A percentile compares a stretch with the other conserved stretches of the same genome.
These are phyloP conservation scores for Drosophila teissieri DNA, from an alignment of 1,140 invertebrate species.

Conservation along the genomic window DNA sequence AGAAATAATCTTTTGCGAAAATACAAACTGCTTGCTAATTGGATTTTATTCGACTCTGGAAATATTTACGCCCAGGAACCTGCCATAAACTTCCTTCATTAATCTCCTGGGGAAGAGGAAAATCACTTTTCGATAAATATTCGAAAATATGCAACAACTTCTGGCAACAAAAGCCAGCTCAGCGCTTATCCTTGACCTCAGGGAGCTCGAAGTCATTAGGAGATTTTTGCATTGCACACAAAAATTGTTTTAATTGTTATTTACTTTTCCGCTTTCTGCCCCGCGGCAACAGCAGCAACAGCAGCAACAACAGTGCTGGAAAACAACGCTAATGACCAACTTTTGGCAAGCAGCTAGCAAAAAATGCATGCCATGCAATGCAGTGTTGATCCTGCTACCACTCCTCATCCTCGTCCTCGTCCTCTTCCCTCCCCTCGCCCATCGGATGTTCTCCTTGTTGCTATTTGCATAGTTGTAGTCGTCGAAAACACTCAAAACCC, in stretches of 20 bases:
- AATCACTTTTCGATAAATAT: slow-evolving; percentile 58
- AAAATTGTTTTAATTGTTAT: slow-evolving; percentile 78
- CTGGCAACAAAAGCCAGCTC: slow-evolving; percentile 49
- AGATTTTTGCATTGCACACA: slow-evolving; percentile 64
- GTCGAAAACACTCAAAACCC: slow-evolving; percentile 82
- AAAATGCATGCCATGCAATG: slow-evolving; percentile 67
- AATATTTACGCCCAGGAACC: slow-evolving; percentile 13
- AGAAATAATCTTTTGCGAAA: slow-evolving; percentile 18
- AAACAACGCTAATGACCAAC: slow-evolving; percentile 79
- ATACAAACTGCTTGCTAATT: slow-evolving; percentile 7
- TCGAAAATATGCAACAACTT: slow-evolving; percentile 58
- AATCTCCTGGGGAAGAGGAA: slow-evolving; percentile 14
- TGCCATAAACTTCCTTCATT: slow-evolving; percentile 15
- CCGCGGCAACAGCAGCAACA: slow-evolving; percentile 36
- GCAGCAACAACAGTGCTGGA: slow-evolving; percentile 39
- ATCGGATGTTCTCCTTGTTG: slow-evolving; percentile 24
- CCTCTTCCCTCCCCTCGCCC: neutral
- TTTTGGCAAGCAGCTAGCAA: slow-evolving; percentile 63
- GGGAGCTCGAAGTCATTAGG: slow-evolving; percentile 62
- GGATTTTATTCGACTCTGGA: neutral
- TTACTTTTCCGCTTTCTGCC: slow-evolving; percentile 55
- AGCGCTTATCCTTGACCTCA: slow-evolving; percentile 72
- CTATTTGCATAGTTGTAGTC: slow-evolving; percentile 51
- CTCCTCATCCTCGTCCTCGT: slow-evolving; percentile 11
- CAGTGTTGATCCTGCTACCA: slow-evolving; percentile 45